phyloP scores from a whole-genome alignment of 1,140 invertebrate species.

The Panulirus ornatus region DNA sequence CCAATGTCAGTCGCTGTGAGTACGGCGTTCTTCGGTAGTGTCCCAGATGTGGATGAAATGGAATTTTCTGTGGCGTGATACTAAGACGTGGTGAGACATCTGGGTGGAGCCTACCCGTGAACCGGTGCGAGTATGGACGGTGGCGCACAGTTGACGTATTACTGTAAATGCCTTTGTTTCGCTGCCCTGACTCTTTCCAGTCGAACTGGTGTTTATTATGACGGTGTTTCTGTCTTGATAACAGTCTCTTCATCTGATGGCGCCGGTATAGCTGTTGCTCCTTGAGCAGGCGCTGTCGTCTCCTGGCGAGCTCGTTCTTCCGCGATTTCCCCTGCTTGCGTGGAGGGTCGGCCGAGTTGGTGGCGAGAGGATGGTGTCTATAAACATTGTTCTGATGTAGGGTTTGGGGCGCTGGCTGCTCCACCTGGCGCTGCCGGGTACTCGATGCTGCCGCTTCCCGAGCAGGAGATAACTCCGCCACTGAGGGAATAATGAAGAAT shows the following conservation, averaged over 20 bases:
- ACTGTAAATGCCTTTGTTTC: background rate
- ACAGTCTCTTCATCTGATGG: no score
- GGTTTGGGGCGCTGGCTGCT: background rate
- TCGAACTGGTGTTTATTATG: background rate
- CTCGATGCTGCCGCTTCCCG: no score
- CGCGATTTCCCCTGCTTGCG: background rate
- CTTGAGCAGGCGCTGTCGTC: no score
- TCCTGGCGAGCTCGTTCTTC: no score
- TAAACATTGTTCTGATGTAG: background rate
- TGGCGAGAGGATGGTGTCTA: background rate
- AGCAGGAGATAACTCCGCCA: no score
- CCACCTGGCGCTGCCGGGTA: background rate
- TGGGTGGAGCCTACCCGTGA: background rate
- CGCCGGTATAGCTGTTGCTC: background rate
- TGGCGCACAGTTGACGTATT: background rate
- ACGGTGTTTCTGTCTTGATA: no score
- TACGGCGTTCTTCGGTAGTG: background rate
- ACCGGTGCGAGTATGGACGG: background rate
- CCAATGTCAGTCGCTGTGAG: background rate
- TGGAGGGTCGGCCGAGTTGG: background rate
- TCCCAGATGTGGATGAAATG: background rate
- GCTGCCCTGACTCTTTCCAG: background rate
- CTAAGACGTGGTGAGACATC: background rate
- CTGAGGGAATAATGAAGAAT: no score
- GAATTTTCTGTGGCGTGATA: background rate